These are phyloP conservation scores for Temnothorax curvispinosus DNA, from an alignment of 1,140 invertebrate genomes.

Conservation along the genomic window DNA sequence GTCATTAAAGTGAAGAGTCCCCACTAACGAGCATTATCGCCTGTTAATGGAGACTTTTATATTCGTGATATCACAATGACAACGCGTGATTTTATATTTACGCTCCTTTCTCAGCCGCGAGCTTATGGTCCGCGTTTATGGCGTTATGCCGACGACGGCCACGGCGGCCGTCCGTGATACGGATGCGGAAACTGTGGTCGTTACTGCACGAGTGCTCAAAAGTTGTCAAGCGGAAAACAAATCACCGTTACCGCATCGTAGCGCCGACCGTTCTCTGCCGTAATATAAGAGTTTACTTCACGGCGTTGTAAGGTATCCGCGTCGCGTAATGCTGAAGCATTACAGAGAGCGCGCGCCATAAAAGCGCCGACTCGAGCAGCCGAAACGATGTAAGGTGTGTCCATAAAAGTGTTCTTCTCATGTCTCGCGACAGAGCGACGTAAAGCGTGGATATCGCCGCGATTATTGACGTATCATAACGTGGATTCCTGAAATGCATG, in stretches of 20 bases:
- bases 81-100: constrained; percentile 44
- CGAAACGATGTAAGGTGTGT: constrained; percentile 62
- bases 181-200: constrained; percentile 49
- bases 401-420: constrained; percentile 58
- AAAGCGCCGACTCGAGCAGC: constrained; percentile 75
- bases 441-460: constrained; percentile 25
- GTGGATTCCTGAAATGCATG: background rate
- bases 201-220: constrained; percentile 72
- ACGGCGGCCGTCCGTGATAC: background rate
- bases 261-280: background rate
- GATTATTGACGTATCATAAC: constrained; percentile 42
- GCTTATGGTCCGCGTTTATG: constrained; percentile 20
- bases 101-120: background rate
- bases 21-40: constrained; percentile 7
- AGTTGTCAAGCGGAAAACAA: constrained; percentile 69
- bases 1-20: background rate
- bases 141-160: background rate
- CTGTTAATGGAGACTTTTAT: constrained; percentile 21
- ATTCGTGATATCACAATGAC: background rate
- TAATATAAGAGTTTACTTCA: constrained; percentile 71
- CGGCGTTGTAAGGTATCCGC: constrained; percentile 71
- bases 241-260: constrained; percentile 57
- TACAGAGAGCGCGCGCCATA: constrained; percentile 73
- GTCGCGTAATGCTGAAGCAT: constrained; percentile 73
- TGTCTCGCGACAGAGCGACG: constrained; percentile 23